These are phyloP conservation scores for Suricata suricatta DNA, from an alignment of 2,113 vertebrate species.

Conservation along the genomic window DNA sequence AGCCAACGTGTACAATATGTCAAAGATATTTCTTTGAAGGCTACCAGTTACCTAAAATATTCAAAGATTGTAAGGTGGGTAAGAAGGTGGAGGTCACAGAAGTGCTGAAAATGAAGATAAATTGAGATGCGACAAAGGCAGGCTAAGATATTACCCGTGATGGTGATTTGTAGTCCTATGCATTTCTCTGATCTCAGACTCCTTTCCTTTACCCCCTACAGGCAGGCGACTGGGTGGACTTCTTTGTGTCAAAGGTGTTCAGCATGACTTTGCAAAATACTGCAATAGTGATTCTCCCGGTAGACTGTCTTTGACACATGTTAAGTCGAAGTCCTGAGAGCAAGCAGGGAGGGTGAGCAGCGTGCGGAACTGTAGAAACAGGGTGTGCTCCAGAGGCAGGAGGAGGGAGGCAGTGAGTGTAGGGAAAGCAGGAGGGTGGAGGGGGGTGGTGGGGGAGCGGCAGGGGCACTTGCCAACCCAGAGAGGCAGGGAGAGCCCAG, in stretches of 20 bases:
- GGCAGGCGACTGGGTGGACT: neutral
- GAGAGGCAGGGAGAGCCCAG: neutral
- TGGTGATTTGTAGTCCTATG: neutral
- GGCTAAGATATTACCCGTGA: neutral
- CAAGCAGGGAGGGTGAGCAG: neutral
- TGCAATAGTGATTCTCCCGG: neutral
- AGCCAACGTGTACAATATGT: neutral
- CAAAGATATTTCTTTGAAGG: constrained; percentile 1
- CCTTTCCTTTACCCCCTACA: neutral
- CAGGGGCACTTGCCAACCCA: too few relatives aligned
- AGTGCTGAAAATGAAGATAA: neutral
- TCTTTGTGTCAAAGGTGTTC: neutral
- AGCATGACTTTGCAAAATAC: neutral
- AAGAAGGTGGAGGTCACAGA: neutral
- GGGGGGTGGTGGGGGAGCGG: rapidly evolving
- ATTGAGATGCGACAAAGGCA: neutral
- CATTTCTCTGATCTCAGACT: neutral
- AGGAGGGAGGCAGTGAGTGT: neutral
- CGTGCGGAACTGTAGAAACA: neutral
- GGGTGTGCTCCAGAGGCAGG: neutral
- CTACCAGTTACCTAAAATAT: neutral
- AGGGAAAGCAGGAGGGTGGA: neutral
- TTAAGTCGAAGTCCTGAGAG: neutral
- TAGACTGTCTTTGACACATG: neutral
- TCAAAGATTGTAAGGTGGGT: neutral